Evolutionary conservation across 1,140 invertebrate species (phyloP).

Genomic region (Dreissena rostriformis): DNA sequence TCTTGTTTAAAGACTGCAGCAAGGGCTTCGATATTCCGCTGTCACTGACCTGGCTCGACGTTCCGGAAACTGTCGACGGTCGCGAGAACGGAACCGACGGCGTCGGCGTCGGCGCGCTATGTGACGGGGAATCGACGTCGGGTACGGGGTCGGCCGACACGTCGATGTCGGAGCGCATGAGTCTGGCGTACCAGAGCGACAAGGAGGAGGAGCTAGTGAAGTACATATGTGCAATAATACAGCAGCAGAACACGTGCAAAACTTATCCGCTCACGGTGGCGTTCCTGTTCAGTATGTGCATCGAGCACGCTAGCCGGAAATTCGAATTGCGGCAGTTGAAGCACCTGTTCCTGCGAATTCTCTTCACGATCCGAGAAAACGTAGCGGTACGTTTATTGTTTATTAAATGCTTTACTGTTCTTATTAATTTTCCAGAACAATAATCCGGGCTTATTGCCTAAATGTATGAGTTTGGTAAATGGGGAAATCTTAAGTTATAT

Average conservation of each 20-base stretch:
- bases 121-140: slow-evolving; percentile 55
- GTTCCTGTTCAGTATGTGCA: slow-evolving; percentile 69
- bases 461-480: no score
- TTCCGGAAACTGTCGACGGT: slow-evolving; percentile 25
- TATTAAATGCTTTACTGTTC: no score
- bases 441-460: no score
- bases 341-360: slow-evolving; percentile 67
- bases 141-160: slow-evolving; percentile 55
- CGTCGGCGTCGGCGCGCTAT: slow-evolving; percentile 23
- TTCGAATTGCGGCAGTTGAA: slow-evolving; percentile 65
- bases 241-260: slow-evolving; percentile 55
- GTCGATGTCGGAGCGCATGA: slow-evolving; percentile 61
- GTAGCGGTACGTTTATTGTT: slow-evolving; percentile 65
- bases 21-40: slow-evolving; percentile 70
- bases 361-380: slow-evolving; percentile 64
- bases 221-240: slow-evolving; percentile 65
- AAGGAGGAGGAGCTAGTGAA: slow-evolving; percentile 73
- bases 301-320: slow-evolving; percentile 68
- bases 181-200: slow-evolving; percentile 69
- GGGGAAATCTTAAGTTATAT: no score
- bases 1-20: slow-evolving; percentile 76
- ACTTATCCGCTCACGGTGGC: slow-evolving; percentile 68
- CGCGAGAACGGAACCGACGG: slow-evolving; percentile 24
- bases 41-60: slow-evolving; percentile 68
- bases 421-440: no score